Evolutionary conservation across 2,888 invertebrate species (phyloP), one percentile per base, ranked within the genome.

Genomic region (Drosophila borealis): DNA sequence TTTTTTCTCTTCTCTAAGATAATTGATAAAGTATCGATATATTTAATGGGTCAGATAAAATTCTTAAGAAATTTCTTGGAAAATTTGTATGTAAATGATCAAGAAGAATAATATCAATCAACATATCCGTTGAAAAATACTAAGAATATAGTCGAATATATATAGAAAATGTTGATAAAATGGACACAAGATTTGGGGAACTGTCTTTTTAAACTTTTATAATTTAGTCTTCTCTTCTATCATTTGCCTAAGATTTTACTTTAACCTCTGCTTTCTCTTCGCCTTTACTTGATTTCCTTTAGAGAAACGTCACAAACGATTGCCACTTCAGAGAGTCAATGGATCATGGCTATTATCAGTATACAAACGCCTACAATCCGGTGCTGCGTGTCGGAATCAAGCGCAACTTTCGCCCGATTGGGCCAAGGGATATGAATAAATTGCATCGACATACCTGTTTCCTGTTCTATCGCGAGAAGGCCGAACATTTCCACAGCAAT

Each of bases 311-410:
- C 74, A 90, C 85, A 79, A 83, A 86, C 57, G 90, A 89, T 62
- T 91, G 91, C 59, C 90, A 91, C 69, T 91, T 91, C 77, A 83
- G 74, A 54, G 91, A 91, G 78, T 78, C 81, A 29, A 73, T 92
- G 69, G 87, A 89, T 60, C 83, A 74, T 42, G 91, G 92, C 3
- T 89, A 91, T 57, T 87, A 80, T 67, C 81, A 84, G 62, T 92
- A 85, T 48, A 78, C 81, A 44, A 89, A 88, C 62, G 90, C 90
- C 56, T 77, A 91, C 76, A 89, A 91, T 74, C 74, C 83, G 29
- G 59, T 63, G 46, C 83, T 88, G 69, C 89, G 88, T 17, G 88
- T 91, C 36, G 91, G 91, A 36, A 88, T 91, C 61, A 92, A 91
- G 49, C 85, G 80, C 13, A 87, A 89, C 67, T 82, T 88, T 72